These are phyloP conservation scores for Heliocidaris erythrogramma DNA, from an alignment of 35 echinoderm and acorn worm genomes.

Conservation along the genomic window DNA sequence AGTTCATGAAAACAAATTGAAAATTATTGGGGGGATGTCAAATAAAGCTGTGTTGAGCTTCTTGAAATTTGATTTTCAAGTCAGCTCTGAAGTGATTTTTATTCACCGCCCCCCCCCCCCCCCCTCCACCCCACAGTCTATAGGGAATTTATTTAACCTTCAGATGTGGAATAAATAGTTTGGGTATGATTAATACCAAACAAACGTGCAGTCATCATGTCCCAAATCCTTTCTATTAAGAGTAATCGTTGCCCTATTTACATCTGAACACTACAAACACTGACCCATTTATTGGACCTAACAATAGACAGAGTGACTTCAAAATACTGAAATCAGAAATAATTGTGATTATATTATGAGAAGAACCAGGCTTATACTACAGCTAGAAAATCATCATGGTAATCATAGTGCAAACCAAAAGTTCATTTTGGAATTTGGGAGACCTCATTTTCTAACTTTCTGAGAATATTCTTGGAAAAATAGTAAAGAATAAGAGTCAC, in stretches of 20 bases:
- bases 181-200: background rate
- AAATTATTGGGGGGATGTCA: background rate
- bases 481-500: too few species aligned
- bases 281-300: background rate
- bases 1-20: too few species aligned
- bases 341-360: background rate
- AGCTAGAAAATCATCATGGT: background rate
- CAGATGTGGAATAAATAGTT: background rate
- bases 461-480: too few species aligned
- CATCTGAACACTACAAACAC: background rate
- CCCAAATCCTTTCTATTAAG: background rate
- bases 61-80: background rate
- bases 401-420: background rate
- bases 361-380: background rate
- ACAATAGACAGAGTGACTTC: background rate
- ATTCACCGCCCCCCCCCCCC: background rate
- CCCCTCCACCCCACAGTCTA: background rate
- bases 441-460: background rate
- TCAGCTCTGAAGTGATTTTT: background rate
- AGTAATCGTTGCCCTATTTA: background rate
- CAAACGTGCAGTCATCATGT: background rate
- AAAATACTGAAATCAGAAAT: background rate
- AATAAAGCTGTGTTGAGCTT: background rate
- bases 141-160: background rate
- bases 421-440: background rate